Conservation (phyloP, 2,797 vertebrate species). For the Chiloscyllium punctatum region DNA sequence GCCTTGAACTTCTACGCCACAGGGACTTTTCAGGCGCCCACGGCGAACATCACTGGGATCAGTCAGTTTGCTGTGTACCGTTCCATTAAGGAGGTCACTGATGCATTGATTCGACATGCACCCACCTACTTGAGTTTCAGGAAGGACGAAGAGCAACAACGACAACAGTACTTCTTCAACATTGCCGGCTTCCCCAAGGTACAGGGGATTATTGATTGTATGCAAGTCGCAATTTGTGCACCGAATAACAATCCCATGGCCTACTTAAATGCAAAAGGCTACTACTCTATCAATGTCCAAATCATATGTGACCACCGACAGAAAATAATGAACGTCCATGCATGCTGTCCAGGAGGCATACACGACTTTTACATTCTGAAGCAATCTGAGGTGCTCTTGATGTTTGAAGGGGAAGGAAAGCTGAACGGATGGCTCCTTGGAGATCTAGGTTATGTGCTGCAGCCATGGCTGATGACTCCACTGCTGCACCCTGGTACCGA, state of each 20-base stretch:
- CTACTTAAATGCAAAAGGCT: not conserved
- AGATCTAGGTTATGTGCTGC: not conserved
- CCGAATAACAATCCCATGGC: not conserved
- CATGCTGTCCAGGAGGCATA: not conserved
- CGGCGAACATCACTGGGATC: not conserved
- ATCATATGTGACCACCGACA: not conserved
- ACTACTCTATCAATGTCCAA: conserved; percentile 5
- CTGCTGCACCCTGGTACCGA: not conserved
- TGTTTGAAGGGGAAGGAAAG: not conserved
- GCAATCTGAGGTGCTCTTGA: not conserved
- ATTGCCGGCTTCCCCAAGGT: not conserved
- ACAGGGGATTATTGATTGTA: not conserved
- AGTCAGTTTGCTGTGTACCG: conserved; percentile 5
- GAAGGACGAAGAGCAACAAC: not conserved
- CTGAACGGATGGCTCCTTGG: not conserved
- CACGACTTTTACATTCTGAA: not conserved
- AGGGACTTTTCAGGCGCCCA: not conserved
- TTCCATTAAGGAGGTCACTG: not conserved
- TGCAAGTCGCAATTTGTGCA: conserved; percentile 10
- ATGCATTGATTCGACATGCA: not conserved
- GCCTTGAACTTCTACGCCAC: conserved; percentile 1
- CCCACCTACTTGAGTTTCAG: not conserved
- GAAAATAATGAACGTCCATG: conserved; percentile 8
- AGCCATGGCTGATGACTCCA: conserved; percentile 1
- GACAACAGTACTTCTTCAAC: not conserved